These are phyloP conservation scores for Murina feae DNA, from an alignment of 2,113 vertebrate genomes.

Conservation along the genomic window DNA sequence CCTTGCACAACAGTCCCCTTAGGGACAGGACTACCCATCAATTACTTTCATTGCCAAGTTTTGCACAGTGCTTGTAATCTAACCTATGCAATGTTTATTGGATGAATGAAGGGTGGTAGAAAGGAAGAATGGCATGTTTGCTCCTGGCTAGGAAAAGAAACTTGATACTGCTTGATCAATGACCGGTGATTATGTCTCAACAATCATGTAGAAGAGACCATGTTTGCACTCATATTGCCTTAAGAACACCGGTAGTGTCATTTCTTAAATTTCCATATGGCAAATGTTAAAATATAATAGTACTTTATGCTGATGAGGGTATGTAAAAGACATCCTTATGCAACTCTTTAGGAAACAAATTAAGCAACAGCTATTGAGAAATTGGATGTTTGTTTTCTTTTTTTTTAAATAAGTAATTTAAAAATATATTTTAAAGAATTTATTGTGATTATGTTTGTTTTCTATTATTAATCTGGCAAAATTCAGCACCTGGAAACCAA, in stretches of 20 bases:
- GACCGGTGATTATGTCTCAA: background rate
- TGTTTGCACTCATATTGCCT: background rate
- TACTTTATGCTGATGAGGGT: background rate
- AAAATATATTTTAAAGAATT: background rate
- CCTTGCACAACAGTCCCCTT: background rate
- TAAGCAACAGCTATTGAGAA: background rate
- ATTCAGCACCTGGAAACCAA: background rate
- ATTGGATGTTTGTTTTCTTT: background rate
- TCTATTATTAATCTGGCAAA: background rate
- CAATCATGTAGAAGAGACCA: background rate
- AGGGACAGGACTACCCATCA: background rate
- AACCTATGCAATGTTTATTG: background rate
- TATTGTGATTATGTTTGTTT: background rate
- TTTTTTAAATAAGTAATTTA: background rate
- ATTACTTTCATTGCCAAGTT: background rate
- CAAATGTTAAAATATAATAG: background rate
- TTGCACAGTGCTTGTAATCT: background rate
- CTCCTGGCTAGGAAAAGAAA: background rate
- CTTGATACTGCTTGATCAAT: background rate
- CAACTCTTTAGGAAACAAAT: background rate
- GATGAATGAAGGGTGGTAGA: background rate
- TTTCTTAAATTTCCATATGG: background rate
- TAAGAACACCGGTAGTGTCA: background rate
- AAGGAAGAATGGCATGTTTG: background rate
- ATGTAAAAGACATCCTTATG: background rate